Conservation (phyloP, 2,797 vertebrate genomes). For the Tamandua tetradactyla region DNA sequence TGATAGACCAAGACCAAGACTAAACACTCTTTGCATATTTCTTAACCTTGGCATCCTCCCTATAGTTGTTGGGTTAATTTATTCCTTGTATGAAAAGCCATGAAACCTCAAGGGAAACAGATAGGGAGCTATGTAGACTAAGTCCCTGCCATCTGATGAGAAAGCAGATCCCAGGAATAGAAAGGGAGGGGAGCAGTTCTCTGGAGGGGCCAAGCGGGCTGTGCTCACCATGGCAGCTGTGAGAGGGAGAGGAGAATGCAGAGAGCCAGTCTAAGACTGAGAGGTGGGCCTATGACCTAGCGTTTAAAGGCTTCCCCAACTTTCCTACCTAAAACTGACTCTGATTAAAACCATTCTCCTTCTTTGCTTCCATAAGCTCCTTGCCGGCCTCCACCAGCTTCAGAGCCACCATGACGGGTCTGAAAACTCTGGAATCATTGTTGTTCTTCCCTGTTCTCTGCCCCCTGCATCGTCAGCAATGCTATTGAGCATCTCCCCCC, state of each 20-base stretch:
- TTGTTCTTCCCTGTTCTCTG: neutral
- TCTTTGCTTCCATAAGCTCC: neutral
- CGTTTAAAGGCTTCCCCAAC: neutral
- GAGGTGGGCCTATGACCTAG: neutral
- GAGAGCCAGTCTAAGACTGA: neutral
- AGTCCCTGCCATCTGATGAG: neutral
- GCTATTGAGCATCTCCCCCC: neutral
- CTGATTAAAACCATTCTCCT: neutral
- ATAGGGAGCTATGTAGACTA: too few species aligned
- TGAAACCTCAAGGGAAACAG: neutral
- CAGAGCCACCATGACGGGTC: neutral
- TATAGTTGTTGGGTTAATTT: neutral
- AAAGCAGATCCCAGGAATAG: neutral
- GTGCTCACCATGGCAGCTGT: neutral
- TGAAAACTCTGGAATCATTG: neutral
- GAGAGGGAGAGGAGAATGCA: neutral
- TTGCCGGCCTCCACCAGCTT: neutral
- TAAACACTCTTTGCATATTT: neutral
- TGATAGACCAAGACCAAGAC: neutral
- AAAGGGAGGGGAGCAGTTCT: neutral
- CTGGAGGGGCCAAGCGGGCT: neutral
- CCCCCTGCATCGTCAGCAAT: neutral
- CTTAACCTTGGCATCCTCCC: neutral
- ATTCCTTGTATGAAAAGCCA: neutral
- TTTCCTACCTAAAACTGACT: neutral